phyloP scores from a whole-genome alignment of 1,140 invertebrate species.

The Drosophila ohnishii region DNA sequence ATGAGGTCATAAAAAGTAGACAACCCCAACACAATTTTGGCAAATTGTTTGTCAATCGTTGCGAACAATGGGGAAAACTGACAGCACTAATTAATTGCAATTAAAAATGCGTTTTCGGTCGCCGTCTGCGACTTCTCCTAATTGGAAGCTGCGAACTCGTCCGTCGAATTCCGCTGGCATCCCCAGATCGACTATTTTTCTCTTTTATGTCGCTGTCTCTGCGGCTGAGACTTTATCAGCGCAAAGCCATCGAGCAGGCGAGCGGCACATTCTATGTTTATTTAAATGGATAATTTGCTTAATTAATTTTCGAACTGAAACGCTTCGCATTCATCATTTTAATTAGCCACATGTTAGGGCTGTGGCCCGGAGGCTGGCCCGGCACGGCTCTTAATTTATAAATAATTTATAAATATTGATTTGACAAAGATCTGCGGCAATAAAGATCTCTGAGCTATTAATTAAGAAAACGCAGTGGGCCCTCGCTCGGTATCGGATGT shows the following conservation, averaged over 20 bases:
- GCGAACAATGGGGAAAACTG: slow-evolving; percentile 41
- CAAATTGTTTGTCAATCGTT: slow-evolving; percentile 40
- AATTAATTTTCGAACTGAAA: slow-evolving; percentile 61
- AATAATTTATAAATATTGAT: slow-evolving; percentile 74
- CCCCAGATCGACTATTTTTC: slow-evolving; percentile 25
- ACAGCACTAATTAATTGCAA: slow-evolving; percentile 52
- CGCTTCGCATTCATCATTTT: slow-evolving; percentile 76
- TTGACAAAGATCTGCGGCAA: slow-evolving; percentile 58
- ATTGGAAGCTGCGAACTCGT: slow-evolving; percentile 69
- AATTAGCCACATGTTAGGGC: slow-evolving; percentile 48
- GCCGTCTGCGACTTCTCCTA: slow-evolving; percentile 42
- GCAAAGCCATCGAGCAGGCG: slow-evolving; percentile 47
- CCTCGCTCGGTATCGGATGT: slow-evolving; percentile 27
- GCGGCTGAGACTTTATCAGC: slow-evolving; percentile 38
- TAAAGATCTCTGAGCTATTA: slow-evolving; percentile 60
- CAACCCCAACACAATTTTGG: slow-evolving; percentile 20
- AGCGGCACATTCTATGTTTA: slow-evolving; percentile 57
- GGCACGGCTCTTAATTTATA: slow-evolving; percentile 57
- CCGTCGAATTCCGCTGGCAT: slow-evolving; percentile 24
- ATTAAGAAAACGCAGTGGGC: slow-evolving; percentile 53
- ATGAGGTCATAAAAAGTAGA: slow-evolving; percentile 43
- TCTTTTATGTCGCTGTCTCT: slow-evolving; percentile 2
- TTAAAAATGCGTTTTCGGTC: slow-evolving; percentile 54
- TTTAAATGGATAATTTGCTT: slow-evolving; percentile 60
- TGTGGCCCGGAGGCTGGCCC: slow-evolving; percentile 18